Base-by-base conservation (phyloP, 2,797 vertebrate species). In the Oryzias dopingdopingensis region DNA sequence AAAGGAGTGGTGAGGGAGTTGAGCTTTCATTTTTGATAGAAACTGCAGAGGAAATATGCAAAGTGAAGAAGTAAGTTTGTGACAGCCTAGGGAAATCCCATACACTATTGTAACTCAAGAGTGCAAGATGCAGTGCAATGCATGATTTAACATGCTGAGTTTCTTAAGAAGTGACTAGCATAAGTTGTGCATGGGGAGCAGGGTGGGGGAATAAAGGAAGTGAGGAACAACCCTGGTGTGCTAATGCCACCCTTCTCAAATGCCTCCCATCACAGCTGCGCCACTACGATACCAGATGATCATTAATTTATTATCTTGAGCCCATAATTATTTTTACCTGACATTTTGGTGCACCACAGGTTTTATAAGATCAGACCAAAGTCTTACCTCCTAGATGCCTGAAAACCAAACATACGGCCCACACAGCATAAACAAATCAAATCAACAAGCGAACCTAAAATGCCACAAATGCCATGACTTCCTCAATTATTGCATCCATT, bases 81-180 rank as follows among this genome's bases (percentile, higher is more conserved):
- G 72, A 70, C 37, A 53, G 62, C 81, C 69, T 60, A 65, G 81
- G 86, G 84, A 80, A 89, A 85, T 88, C 85, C 80, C 86, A 83
- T 43, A 56, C 67, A 77, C 70, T 86, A 87, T 67, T 84, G 75
- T 74, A 87, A 76, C 83, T 55, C 52, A 29, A 49, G 58, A 56
- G 50, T 59, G 65, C 65, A 72, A 70, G 59, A 67, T 73, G 59
- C 60, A 57, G 43, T 55, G 45, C n/a, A 24, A 56, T 65, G 62
- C 65, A 37, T 37, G 59, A 82, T 76, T 58, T 49, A 51, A 74
- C 70, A 69, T 20, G 65, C 41, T 49, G 47, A 56, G 56, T 77
- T 83, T 83, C 73, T 67, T 40, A 59, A 72, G 60, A 80, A 80
- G 52, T 77, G 50, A 72, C 74, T 80, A 72, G 74, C 37, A 70